These are phyloP conservation scores for Myopa tessellatipennis DNA, from an alignment of 2,888 invertebrate species.

Conservation along the genomic window DNA sequence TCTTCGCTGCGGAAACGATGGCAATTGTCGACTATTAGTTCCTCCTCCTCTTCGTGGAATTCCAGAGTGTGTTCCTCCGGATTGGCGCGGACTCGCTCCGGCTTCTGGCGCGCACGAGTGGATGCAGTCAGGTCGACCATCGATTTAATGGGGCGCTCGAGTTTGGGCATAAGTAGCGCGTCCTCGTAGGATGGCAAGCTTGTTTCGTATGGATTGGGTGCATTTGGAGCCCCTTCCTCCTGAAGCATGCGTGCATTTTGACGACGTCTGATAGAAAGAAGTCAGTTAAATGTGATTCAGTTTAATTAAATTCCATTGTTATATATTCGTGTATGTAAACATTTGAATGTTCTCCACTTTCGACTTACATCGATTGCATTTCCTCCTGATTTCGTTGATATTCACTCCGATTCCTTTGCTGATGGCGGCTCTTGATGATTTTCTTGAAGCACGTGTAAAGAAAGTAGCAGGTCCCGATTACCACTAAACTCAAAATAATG, in stretches of 20 bases:
- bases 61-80: constrained; percentile 44
- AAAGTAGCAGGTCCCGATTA: constrained; percentile 52
- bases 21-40: constrained; percentile 57
- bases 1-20: constrained; percentile 66
- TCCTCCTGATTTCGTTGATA: constrained; percentile 69
- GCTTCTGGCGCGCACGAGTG: constrained; percentile 63
- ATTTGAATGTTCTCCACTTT: neutral
- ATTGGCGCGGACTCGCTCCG: constrained; percentile 46
- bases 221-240: constrained; percentile 71
- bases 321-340: neutral
- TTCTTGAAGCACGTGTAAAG: constrained; percentile 57
- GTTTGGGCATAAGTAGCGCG: constrained; percentile 79
- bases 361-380: constrained; percentile 62
- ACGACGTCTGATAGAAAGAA: constrained; percentile 59
- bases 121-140: constrained; percentile 66
- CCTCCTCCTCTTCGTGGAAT: constrained; percentile 47
- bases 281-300: neutral
- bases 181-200: constrained; percentile 79
- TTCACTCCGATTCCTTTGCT: constrained; percentile 67
- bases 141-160: constrained; percentile 74
- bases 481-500: constrained; percentile 70
- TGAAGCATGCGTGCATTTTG: constrained; percentile 71
- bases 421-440: constrained; percentile 71
- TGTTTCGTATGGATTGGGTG: constrained; percentile 75
- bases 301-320: neutral